Percentiles rank a stretch among this genome's conserved stretches.
Evolutionary conservation across 2,113 vertebrate genomes (phyloP).

Genomic region (Semicossyphus pulcher): DNA sequence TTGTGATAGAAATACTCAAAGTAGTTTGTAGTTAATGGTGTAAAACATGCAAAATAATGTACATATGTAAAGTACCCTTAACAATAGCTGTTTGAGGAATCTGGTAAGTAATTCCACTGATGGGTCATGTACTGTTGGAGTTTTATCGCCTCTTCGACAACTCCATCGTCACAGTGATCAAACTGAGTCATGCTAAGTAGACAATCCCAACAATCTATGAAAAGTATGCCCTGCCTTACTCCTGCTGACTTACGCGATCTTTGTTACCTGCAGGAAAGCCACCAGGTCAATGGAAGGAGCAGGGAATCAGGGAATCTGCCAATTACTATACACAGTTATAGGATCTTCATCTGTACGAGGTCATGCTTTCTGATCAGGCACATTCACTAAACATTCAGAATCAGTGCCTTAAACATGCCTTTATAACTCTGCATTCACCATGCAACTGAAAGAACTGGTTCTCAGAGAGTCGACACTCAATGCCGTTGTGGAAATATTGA

Average conservation of each 20-base stretch:
- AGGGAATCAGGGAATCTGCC: slow-evolving; percentile 19
- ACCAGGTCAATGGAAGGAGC: slow-evolving; percentile 33
- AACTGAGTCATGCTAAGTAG: slow-evolving; percentile 7
- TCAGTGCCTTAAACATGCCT: slow-evolving; percentile 53
- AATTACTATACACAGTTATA: slow-evolving; percentile 15
- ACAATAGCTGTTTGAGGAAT: not conserved
- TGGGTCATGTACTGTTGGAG: not conserved
- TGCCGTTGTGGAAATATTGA: slow-evolving; percentile 13
- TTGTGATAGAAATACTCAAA: not conserved
- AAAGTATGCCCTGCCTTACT: slow-evolving; percentile 25
- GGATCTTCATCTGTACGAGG: slow-evolving; percentile 13
- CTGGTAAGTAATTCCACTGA: not conserved
- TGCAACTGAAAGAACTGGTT: slow-evolving; percentile 43
- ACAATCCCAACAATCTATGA: slow-evolving; percentile 19
- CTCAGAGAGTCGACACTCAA: slow-evolving; percentile 18
- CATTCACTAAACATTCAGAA: slow-evolving; percentile 42
- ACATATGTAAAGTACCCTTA: not conserved
- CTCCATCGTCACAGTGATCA: slow-evolving; percentile 20
- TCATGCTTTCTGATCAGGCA: slow-evolving; percentile 58
- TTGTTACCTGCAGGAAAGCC: slow-evolving; percentile 26
- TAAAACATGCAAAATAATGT: slow-evolving; percentile 27
- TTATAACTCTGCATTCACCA: slow-evolving; percentile 49
- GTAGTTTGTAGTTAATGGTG: not conserved
- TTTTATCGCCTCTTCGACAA: not conserved
- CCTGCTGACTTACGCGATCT: slow-evolving; percentile 30